phyloP scores from a whole-genome alignment of 2,113 vertebrate genomes.

The Calidris pygmaea region DNA sequence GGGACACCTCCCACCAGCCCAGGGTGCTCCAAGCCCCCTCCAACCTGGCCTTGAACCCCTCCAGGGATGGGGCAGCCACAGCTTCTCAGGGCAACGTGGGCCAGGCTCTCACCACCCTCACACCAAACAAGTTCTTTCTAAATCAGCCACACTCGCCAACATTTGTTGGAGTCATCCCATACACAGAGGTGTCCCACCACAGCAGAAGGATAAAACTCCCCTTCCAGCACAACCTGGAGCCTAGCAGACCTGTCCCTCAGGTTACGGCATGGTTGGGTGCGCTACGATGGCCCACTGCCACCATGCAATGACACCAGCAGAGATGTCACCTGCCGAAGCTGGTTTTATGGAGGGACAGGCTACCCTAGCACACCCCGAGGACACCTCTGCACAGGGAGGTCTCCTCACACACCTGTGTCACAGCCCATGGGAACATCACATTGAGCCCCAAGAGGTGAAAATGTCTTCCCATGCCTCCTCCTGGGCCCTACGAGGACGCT shows the following conservation, averaged over 20 bases:
- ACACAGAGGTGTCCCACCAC: background rate
- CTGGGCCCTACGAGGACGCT: background rate
- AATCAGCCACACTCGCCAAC: accelerated
- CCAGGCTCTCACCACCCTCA: no score
- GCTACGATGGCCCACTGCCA: accelerated
- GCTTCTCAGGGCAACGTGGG: no score
- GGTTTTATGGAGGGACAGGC: background rate
- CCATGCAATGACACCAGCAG: background rate
- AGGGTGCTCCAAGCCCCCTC: no score
- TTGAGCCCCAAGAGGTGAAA: background rate
- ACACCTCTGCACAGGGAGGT: background rate
- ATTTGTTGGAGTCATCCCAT: accelerated
- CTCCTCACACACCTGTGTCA: background rate
- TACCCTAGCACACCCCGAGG: background rate
- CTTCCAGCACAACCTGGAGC: background rate
- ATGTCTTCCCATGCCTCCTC: background rate
- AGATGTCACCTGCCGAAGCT: background rate
- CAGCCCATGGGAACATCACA: background rate
- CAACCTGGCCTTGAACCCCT: no score
- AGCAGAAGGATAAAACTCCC: background rate
- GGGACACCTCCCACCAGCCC: no score
- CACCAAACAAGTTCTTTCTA: no score
- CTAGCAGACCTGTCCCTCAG: background rate
- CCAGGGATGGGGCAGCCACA: no score
- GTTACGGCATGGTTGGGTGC: accelerated